A percentile compares a stretch with the other conserved stretches of the same genome.
These are phyloP conservation scores for Caenorhabditis japonica DNA, from an alignment of 2,888 invertebrate species.

Conservation along the genomic window DNA sequence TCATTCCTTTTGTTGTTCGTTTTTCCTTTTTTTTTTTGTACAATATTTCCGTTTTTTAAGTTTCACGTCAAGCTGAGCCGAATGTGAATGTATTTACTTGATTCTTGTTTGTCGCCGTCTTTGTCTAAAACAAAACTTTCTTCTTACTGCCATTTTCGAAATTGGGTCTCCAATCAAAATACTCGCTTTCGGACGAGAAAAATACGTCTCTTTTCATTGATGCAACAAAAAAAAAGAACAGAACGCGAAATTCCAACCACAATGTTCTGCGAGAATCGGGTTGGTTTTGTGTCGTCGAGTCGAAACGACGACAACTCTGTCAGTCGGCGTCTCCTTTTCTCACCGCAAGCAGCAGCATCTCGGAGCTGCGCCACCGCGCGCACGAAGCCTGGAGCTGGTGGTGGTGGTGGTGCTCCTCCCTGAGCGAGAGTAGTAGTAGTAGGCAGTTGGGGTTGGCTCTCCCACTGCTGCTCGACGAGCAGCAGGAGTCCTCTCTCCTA, in stretches of 20 bases:
- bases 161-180: conserved; percentile 36
- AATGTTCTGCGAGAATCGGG: conserved; percentile 27
- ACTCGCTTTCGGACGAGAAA: conserved; percentile 14
- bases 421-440: conserved; percentile 26
- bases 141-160: conserved; percentile 20
- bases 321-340: conserved; percentile 23
- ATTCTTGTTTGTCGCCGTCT: conserved; percentile 3
- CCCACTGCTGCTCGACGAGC: conserved; percentile 29
- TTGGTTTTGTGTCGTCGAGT: conserved; percentile 30
- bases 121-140: conserved; percentile 15
- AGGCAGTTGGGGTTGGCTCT: conserved; percentile 27
- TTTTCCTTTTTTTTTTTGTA: neutral
- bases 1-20: no score
- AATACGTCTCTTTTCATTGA: conserved; percentile 29
- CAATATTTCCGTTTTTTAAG: neutral
- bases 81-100: conserved; percentile 23
- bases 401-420: neutral
- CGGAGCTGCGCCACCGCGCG: conserved; percentile 15
- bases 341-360: neutral
- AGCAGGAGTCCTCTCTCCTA: conserved; percentile 6
- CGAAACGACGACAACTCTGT: conserved; percentile 23
- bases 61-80: conserved; percentile 10
- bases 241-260: conserved; percentile 40
- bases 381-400: conserved; percentile 40
- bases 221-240: conserved; percentile 15